Base-by-base conservation (phyloP, 2,888 invertebrate species). In the Physocephala rufipes region DNA sequence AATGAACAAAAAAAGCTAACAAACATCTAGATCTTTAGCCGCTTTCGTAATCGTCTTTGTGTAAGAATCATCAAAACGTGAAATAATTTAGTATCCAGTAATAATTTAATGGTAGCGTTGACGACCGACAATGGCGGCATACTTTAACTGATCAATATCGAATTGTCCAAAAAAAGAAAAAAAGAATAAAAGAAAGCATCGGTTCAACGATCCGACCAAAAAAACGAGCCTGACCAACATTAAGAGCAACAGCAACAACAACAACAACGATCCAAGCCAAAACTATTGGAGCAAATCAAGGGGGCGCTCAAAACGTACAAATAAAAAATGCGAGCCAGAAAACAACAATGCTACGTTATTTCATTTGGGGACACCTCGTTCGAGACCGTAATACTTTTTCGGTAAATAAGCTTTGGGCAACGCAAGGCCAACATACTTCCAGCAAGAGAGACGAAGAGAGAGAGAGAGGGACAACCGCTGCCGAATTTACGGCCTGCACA, bases 281-380 rank as follows among this genome's bases (percentile, higher is more conserved):
- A 55, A 67, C 53, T 74, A 36, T 75, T 75, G 79, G 78, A 78
- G 77, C 75, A 63, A 69, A 26, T 9, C 26, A 64, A 43, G 47
- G 2, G 75, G 78, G 76, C 75, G 77, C 24, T n/a, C 64, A 59
- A 72, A 43, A 68, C 12, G 21, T 13, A 19, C 24, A 55, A 49
- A 49, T 49, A 19, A 36, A 49, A 45, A 49, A 55, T n/a, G 19
- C 21, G 21, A 55, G 24, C n/a, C 9, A 12, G 24, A 55, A 55
- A 3, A 24, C 53, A 4, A 13, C 19, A 9, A 21, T 36, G 36
- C 36, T 36, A 24, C 53, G 75, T 75, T 75, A 75, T 74, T 74
- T 76, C 74, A 77, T 76, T 77, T 76, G 74, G 76, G 77, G 73
- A 74, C 75, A 77, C 13, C 58, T 45, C 64, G 64, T 64, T 49